These are phyloP conservation scores for Sepioteuthis lessoniana DNA, from an alignment of 2,888 invertebrate genomes.

Conservation along the genomic window DNA sequence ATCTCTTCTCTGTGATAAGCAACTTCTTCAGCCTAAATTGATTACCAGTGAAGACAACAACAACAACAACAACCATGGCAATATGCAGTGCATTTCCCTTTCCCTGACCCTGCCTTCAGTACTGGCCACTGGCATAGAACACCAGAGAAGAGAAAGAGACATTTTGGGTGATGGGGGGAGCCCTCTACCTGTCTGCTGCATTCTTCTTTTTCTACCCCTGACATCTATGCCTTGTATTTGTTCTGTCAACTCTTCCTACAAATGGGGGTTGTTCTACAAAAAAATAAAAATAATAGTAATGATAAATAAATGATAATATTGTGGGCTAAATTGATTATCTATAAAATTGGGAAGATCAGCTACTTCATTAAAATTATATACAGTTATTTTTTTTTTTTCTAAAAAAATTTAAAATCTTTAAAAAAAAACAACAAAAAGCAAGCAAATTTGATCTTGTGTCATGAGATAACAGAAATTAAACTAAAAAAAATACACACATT, in stretches of 20 bases:
- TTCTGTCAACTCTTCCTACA: background rate
- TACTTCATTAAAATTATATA: background rate
- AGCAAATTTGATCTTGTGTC: background rate
- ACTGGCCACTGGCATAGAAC: constrained; percentile 6
- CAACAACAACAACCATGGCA: background rate
- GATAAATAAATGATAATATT: background rate
- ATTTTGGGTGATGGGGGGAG: background rate
- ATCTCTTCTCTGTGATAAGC: constrained; percentile 13
- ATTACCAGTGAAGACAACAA: background rate
- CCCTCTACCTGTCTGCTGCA: background rate
- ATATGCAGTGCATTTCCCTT: background rate
- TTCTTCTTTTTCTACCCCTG: background rate
- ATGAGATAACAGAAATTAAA: background rate
- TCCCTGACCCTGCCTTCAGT: background rate
- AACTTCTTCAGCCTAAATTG: constrained; percentile 5
- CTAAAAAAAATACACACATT: background rate
- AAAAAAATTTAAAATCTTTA: background rate
- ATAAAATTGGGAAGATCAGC: background rate
- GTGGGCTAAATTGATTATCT: background rate
- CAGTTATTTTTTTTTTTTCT: background rate
- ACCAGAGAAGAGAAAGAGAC: constrained; percentile 33
- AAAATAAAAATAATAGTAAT: background rate
- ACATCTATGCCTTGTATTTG: background rate
- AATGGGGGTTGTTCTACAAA: background rate
- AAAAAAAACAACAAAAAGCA: background rate